Percentiles rank a stretch among this genome's conserved stretches.
Conservation (phyloP, 2,888 invertebrate genomes). For the Agriopis leucophaearia region DNA sequence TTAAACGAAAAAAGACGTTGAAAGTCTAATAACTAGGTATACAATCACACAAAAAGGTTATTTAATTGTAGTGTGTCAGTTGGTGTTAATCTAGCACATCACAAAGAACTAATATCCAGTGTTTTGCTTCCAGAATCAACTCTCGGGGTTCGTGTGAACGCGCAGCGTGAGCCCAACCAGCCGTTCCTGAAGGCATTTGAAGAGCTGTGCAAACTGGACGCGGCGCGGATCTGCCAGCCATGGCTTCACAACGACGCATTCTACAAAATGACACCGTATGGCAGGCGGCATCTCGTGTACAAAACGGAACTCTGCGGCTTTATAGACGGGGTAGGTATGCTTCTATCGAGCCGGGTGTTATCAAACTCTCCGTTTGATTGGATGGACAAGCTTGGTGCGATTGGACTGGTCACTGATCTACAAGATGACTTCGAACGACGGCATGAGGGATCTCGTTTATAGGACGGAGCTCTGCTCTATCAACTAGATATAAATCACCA, state of each 20-base stretch:
- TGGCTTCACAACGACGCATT: constrained; percentile 53
- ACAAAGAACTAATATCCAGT: neutral
- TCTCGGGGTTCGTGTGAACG: constrained; percentile 40
- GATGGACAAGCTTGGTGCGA: no score
- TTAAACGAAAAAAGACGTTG: no score
- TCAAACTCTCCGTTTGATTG: no score
- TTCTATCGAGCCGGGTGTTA: neutral
- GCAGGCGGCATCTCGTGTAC: constrained; percentile 23
- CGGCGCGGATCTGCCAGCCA: constrained; percentile 46
- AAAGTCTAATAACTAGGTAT: no score
- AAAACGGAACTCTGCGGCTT: constrained; percentile 46
- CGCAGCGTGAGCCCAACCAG: constrained; percentile 38
- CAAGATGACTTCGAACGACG: no score
- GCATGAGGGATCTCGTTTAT: no score
- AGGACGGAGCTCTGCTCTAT: no score
- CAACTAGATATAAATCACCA: no score
- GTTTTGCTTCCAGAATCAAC: constrained; percentile 45
- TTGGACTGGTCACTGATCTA: no score
- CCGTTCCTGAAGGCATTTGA: constrained; percentile 49
- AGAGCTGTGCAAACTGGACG: constrained; percentile 23
- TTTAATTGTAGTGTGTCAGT: no score
- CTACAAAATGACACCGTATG: constrained; percentile 43
- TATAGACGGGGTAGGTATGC: constrained; percentile 43
- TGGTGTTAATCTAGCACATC: no score
- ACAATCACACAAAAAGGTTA: no score